A percentile compares a stretch with the other conserved stretches of the same genome.
phyloP scores from a whole-genome alignment of 2,797 vertebrate genomes.

The Lindbergichthys nudifrons region DNA sequence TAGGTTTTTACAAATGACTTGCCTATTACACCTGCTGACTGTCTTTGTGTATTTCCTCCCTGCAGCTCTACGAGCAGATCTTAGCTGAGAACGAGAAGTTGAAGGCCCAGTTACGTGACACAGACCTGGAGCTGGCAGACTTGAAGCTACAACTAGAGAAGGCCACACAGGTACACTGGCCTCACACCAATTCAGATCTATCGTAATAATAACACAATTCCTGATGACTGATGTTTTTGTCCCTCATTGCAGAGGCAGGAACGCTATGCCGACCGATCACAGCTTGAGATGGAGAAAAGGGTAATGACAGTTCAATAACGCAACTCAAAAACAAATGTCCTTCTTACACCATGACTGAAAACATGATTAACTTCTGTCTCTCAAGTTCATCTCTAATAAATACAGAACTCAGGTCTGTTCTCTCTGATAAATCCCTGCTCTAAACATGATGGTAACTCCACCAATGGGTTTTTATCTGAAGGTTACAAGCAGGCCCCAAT shows the following conservation, averaged over 20 bases:
- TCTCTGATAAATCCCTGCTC: constrained; percentile 15
- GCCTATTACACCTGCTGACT: neutral
- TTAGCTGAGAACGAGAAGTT: constrained; percentile 97
- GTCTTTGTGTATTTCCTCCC: neutral
- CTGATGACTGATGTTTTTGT: constrained; percentile 5
- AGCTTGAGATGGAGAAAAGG: constrained; percentile 99
- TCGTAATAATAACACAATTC: rapidly evolving
- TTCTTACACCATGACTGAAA: neutral
- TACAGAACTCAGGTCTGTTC: constrained; percentile 17
- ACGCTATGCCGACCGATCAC: constrained; percentile 96
- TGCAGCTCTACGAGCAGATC: constrained; percentile 97
- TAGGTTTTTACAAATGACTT: no score
- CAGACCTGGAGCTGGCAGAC: constrained; percentile 94
- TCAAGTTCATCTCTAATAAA: constrained; percentile 34
- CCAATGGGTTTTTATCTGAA: constrained; percentile 95
- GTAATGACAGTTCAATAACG: constrained; percentile 79
- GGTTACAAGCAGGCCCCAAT: constrained; percentile 96
- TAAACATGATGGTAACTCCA: constrained; percentile 70
- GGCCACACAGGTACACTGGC: constrained; percentile 91
- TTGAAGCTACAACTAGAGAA: constrained; percentile 98
- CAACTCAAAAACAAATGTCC: neutral
- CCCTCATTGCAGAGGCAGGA: constrained; percentile 93
- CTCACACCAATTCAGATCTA: rapidly evolving
- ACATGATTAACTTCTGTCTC: constrained; percentile 11
- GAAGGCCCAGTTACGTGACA: constrained; percentile 96